phyloP scores from a whole-genome alignment of 2,797 vertebrate species.

The Emys orbicularis region DNA sequence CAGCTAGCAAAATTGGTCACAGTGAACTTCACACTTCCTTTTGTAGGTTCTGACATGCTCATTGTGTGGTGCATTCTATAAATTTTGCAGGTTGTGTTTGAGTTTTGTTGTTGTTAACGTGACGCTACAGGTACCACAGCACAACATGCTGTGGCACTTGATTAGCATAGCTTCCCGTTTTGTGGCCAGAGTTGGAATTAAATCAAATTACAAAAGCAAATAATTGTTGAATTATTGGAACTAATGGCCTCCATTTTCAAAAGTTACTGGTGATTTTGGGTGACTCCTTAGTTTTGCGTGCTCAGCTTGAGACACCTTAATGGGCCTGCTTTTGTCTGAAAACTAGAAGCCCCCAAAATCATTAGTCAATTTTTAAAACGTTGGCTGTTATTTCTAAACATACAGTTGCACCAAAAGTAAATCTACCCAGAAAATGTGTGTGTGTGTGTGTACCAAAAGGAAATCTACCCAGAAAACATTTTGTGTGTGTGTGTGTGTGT shows the following conservation, averaged over 20 bases:
- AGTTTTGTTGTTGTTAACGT: not conserved
- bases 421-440: not conserved
- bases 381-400: not conserved
- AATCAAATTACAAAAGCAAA: slow-evolving; percentile 1
- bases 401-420: not conserved
- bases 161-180: not conserved
- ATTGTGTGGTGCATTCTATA: not conserved
- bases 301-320: not conserved
- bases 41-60: slow-evolving; percentile 2
- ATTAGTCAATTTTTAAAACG: not conserved
- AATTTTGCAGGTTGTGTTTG: not conserved
- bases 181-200: not conserved
- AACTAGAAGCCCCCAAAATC: not conserved
- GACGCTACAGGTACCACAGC: not conserved
- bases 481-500: not conserved
- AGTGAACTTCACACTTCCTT: slow-evolving; percentile 58
- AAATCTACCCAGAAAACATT: not conserved
- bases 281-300: not conserved
- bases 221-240: not conserved
- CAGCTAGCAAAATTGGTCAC: slow-evolving; percentile 38
- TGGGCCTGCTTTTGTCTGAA: not conserved
- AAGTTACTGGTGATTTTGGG: not conserved
- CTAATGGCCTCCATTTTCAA: not conserved
- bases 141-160: not conserved
- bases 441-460: not conserved